Percentiles rank a stretch among this genome's conserved stretches.
phyloP scores from a whole-genome alignment of 2,888 invertebrate genomes.

The Hirtodrosophila cameraria region DNA sequence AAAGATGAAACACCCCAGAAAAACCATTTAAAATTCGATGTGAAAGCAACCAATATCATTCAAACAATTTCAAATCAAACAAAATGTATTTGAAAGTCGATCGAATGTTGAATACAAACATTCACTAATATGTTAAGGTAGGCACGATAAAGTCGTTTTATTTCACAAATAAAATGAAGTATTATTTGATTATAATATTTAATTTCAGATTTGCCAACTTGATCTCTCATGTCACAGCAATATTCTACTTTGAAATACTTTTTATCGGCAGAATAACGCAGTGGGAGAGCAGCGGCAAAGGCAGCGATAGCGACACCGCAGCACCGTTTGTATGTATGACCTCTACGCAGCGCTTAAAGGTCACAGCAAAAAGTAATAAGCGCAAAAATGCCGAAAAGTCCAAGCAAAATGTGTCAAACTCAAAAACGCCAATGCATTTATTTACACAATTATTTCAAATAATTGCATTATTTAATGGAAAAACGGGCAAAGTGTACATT shows the following conservation, averaged over 20 bases:
- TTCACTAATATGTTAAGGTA: no score
- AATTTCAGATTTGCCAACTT: no score
- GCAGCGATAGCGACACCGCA: conserved; percentile 2
- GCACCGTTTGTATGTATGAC: conserved; percentile 62
- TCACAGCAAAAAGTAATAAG: conserved; percentile 59
- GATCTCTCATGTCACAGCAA: background rate
- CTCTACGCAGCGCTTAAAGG: conserved; percentile 76
- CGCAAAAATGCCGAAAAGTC: conserved; percentile 31
- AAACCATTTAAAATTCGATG: no score
- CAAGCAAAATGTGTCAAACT: conserved; percentile 12
- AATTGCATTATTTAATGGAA: background rate
- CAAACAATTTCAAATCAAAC: no score
- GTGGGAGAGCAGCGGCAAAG: conserved; percentile 20
- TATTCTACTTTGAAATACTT: conserved; percentile 5
- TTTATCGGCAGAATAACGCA: conserved; percentile 11
- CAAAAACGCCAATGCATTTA: conserved; percentile 9
- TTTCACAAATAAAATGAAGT: no score
- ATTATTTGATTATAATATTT: no score
- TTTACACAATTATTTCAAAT: background rate
- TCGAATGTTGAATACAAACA: no score
- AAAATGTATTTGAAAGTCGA: no score
- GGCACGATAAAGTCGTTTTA: no score
- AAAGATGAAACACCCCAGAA: no score
- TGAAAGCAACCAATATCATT: no score
- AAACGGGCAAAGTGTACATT: conserved; percentile 9